Conservation (phyloP, 2,888 invertebrate species). For the Gryllus longicercus region DNA sequence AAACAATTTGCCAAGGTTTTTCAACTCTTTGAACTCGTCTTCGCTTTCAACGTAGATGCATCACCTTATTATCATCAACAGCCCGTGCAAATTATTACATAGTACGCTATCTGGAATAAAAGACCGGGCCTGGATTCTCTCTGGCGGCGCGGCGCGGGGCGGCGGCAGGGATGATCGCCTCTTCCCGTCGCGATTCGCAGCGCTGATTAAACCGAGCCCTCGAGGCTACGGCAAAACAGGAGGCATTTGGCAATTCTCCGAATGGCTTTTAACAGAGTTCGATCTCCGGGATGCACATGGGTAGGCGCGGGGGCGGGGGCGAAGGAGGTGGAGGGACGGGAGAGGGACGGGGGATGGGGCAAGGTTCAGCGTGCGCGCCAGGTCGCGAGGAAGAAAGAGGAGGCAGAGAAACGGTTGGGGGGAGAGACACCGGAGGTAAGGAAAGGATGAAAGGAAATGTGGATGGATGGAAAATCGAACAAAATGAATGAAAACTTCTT, state of each 20-base stretch:
- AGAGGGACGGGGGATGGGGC: too few species aligned
- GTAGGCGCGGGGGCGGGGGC: not conserved
- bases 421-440: too few species aligned
- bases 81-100: not conserved
- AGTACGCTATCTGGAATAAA: not conserved
- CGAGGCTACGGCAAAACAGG: not conserved
- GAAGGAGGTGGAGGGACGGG: too few species aligned
- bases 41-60: not conserved
- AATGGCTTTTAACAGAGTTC: conserved; percentile 17
- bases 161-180: not conserved
- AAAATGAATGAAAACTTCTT: too few species aligned
- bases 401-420: too few species aligned
- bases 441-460: too few species aligned
- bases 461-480: too few species aligned
- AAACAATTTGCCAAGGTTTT: not conserved
- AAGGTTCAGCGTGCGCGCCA: too few species aligned
- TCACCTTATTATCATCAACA: not conserved
- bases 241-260: conserved; percentile 17
- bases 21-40: not conserved
- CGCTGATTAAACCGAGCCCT: not conserved
- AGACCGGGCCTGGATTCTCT: not conserved
- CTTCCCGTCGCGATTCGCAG: not conserved
- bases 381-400: too few species aligned
- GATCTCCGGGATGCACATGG: conserved; percentile 17
- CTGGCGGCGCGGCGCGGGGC: not conserved